Conservation (phyloP, 2,888 invertebrate genomes). For the Rhagium mordax region DNA sequence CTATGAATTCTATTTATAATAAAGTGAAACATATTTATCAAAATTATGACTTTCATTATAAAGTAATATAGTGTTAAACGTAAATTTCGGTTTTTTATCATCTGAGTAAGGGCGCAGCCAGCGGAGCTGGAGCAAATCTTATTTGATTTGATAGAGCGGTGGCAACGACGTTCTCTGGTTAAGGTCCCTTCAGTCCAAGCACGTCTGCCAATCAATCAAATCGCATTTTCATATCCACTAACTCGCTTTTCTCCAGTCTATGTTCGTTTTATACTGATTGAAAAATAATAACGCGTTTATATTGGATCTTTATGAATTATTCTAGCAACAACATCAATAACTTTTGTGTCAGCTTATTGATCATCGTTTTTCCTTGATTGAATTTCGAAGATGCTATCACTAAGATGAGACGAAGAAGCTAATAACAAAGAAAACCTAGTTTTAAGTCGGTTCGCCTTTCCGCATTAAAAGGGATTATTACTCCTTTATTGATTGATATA, state of each 20-base stretch:
- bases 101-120: constrained; percentile 36
- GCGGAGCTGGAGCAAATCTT: constrained; percentile 50
- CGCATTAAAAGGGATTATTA: constrained; percentile 1
- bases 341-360: constrained; percentile 60
- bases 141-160: constrained; percentile 52
- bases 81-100: constrained; percentile 38
- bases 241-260: constrained; percentile 65
- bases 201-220: constrained; percentile 68
- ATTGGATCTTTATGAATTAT: constrained; percentile 67
- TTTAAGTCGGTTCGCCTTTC: background rate
- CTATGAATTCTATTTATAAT: no score
- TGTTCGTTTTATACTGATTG: constrained; percentile 67
- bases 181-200: constrained; percentile 63
- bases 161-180: constrained; percentile 47
- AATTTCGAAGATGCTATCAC: constrained; percentile 32
- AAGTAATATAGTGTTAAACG: constrained; percentile 31
- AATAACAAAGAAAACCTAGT: constrained; percentile 7
- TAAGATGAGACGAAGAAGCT: constrained; percentile 14
- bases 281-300: constrained; percentile 68
- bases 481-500: background rate
- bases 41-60: background rate
- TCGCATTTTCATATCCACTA: constrained; percentile 68
- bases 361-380: constrained; percentile 37
- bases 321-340: constrained; percentile 65
- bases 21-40: no score